phyloP scores from a whole-genome alignment of 2,113 vertebrate genomes.

The human region DNA sequence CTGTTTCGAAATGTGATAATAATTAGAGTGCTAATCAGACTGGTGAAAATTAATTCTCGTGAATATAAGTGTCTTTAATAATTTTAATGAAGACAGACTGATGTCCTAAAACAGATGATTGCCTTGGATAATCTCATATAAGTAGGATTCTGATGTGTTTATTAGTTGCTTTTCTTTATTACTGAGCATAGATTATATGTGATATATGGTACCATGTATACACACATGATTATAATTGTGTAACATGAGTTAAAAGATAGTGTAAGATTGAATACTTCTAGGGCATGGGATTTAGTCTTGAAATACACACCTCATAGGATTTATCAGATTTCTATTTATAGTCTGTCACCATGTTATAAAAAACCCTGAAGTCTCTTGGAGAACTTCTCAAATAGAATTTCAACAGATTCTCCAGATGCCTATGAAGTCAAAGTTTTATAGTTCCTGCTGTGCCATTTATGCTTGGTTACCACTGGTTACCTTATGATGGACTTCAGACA shows the following conservation, averaged over 20 bases:
- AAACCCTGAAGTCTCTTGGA: constrained; percentile 46
- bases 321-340: constrained; percentile 64
- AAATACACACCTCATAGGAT: constrained; percentile 9
- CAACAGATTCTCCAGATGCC: constrained; percentile 27
- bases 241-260: constrained; percentile 25
- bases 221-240: constrained; percentile 43
- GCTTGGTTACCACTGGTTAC: constrained; percentile 4
- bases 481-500: constrained; percentile 3
- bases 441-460: constrained; percentile 17
- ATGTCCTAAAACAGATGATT: not conserved
- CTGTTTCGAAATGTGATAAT: constrained; percentile 51
- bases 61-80: not conserved
- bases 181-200: constrained; percentile 18
- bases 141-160: not conserved
- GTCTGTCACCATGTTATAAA: not conserved
- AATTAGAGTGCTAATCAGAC: not conserved
- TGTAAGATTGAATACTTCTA: constrained; percentile 33
- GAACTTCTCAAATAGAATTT: constrained; percentile 54
- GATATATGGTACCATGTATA: not conserved
- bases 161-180: constrained; percentile 21
- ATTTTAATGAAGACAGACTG: constrained; percentile 13
- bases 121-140: not conserved
- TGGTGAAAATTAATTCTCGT: constrained; percentile 36
- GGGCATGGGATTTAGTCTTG: constrained; percentile 12
- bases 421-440: not conserved